These are phyloP conservation scores for Somateria mollissima DNA, from an alignment of 2,797 vertebrate species.

Conservation along the genomic window DNA sequence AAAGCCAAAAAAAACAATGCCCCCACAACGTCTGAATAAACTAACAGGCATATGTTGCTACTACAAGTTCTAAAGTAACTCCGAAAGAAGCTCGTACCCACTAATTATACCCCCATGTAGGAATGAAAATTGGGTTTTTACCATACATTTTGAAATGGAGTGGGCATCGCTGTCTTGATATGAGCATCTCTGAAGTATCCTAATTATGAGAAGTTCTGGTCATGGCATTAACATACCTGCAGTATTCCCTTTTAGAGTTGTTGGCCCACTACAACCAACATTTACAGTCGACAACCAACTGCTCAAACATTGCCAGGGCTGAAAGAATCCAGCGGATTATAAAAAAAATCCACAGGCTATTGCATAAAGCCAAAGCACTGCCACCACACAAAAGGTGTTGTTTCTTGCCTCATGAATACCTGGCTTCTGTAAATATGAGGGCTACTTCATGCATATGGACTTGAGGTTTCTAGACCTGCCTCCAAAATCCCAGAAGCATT, in stretches of 20 bases:
- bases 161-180: background rate
- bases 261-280: background rate
- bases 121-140: background rate
- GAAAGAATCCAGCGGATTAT: background rate
- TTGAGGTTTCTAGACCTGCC: background rate
- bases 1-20: background rate
- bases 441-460: background rate
- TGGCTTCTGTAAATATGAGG: background rate
- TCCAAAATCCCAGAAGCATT: background rate
- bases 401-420: background rate
- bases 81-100: too few species aligned
- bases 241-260: background rate
- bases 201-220: background rate
- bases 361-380: background rate
- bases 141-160: background rate
- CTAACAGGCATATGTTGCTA: background rate
- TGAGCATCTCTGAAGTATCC: background rate
- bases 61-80: background rate
- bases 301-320: background rate
- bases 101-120: background rate
- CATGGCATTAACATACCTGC: background rate
- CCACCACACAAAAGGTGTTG: background rate
- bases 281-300: background rate
- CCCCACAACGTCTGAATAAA: background rate
- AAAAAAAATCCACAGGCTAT: background rate